Base-by-base conservation (phyloP, 2,888 invertebrate genomes). In the Aphodius sticticus region DNA sequence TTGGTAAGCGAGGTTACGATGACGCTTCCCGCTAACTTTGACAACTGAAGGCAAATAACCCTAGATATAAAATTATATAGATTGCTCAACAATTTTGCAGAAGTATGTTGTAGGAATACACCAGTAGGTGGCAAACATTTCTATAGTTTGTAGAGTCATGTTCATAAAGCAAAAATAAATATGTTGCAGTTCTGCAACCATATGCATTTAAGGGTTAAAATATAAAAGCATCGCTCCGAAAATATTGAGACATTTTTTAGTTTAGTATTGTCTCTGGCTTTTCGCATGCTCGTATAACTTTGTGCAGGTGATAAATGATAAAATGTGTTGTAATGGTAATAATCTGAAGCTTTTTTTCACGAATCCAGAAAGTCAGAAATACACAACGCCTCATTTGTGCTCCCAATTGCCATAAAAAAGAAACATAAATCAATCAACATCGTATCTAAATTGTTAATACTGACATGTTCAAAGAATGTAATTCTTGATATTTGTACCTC, bases 391-490 rank as follows among this genome's bases (percentile, higher is more conserved):
- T 86, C 84, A 35, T 82, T 82, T 77, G 82, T 84, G 79, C 86
- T 85, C 70, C 87, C 87, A 37, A 87, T 86, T 6, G 86, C 86
- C 86, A 88, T 88, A 82, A 74, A 86, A 81, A 79, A 76, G 81
- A 70, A 80, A 79, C 77, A 72, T 70, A 16, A 78, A 69, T 38
- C 53, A 74, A 36, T 26, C 37, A 74, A 70, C 76, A 36, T 80
- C 76, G 70, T 81, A 38, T 77, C 53, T 74, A n/a, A 74, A 35
- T 74, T 12, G 35, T 78, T 81, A 14, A 71, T 69, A 89, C 93
- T 91, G 90, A 95, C 95, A 94, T 93, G n/a, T 96, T 90, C 78
- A 95, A 88, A 87, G 95, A 94, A 2, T 93, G 92, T 2, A 95
- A 91, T 86, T 95, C 95, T 12, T 91, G 91, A 38, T 93, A 91